Base-by-base conservation (phyloP, 2,888 invertebrate species). In the Clitarchus hookeri region DNA sequence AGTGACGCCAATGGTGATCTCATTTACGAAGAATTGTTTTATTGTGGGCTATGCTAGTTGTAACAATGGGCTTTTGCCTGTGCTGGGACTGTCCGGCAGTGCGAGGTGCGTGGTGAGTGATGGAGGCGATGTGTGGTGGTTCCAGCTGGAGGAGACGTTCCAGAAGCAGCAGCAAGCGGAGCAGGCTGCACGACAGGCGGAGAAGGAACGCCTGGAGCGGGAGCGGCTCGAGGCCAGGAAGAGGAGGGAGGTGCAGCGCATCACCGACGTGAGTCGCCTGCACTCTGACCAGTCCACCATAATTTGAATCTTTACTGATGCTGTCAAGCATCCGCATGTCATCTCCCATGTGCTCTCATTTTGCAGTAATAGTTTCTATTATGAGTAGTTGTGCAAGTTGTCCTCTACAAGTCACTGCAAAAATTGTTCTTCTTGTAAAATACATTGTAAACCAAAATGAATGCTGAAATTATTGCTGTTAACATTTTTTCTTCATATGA, bases 211-310 rank as follows among this genome's bases (percentile, higher is more conserved):
- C 11, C 93, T 95, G 87, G 98, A 98, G 90, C 95, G 95, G 87
- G 97, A 98, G 90, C 93, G 97, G 11, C 91, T 97, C 84, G 97
- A 98, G 91, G 96, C 96, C 89, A 94, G 97, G 87, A 96, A 97
- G 90, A 94, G 96, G 88, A 94, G 96, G 85, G 99, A 99, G 93
- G 96, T 98, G 90, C 96, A 97, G 90, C 93, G 98, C 87, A 96
- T 99, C 88, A 95, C 97, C 0, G 96, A 98, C 89, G 93, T 93
- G 90, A 89, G 91, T 89, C 19, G 19, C n/a, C n/a, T 48, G n/a
- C n/a, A 23, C 65, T 65, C 19, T 16, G n/a, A 48, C 1, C 48
- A 11, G 16, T 48, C 48, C 48, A 48, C 16, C 16, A 48, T 48
- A 48, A 48, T 48, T 48, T 13, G 3, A 11, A 48, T 48, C 11